These are phyloP conservation scores for Hyles vespertilio DNA, from an alignment of 1,140 invertebrate species.

Conservation along the genomic window DNA sequence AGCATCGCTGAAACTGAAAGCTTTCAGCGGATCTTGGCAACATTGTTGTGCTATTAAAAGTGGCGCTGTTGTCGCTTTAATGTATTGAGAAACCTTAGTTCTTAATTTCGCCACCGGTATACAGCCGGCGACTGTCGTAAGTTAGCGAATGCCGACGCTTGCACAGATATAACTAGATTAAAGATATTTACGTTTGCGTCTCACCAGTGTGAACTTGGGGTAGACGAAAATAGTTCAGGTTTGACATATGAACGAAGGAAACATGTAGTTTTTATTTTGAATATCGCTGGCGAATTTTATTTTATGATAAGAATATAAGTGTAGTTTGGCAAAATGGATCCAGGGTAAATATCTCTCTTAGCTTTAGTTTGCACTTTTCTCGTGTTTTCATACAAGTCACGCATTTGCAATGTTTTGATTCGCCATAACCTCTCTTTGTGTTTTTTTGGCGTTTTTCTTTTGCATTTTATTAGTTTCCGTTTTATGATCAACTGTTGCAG, in stretches of 20 bases:
- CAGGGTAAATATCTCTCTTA: conserved; percentile 57
- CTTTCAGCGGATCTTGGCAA: conserved; percentile 12
- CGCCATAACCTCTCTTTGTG: conserved; percentile 43
- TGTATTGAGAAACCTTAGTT: conserved; percentile 6
- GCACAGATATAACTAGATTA: conserved; percentile 26
- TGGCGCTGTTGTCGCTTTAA: neutral
- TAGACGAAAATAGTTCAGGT: conserved; percentile 65
- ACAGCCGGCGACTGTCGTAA: neutral
- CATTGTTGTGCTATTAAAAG: neutral
- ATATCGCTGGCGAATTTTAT: conserved; percentile 66
- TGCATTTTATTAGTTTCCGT: conserved; percentile 18
- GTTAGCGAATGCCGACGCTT: conserved; percentile 15
- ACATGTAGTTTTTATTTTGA: conserved; percentile 73
- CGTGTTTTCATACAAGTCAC: conserved; percentile 21
- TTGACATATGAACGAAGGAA: conserved; percentile 70
- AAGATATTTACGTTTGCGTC: conserved; percentile 52
- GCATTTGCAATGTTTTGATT: conserved; percentile 51
- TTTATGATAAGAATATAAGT: conserved; percentile 38
- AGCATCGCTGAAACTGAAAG: conserved; percentile 34
- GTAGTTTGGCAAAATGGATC: conserved; percentile 53
- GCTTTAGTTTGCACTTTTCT: conserved; percentile 29
- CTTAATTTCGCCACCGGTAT: neutral
- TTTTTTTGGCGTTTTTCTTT: conserved; percentile 21
- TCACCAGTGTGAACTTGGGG: conserved; percentile 63
- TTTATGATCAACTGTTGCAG: conserved; percentile 8